Evolutionary conservation across 1,140 invertebrate species (phyloP), one percentile per base, ranked within the genome.

Genomic region (Saccostrea cuccullata): DNA sequence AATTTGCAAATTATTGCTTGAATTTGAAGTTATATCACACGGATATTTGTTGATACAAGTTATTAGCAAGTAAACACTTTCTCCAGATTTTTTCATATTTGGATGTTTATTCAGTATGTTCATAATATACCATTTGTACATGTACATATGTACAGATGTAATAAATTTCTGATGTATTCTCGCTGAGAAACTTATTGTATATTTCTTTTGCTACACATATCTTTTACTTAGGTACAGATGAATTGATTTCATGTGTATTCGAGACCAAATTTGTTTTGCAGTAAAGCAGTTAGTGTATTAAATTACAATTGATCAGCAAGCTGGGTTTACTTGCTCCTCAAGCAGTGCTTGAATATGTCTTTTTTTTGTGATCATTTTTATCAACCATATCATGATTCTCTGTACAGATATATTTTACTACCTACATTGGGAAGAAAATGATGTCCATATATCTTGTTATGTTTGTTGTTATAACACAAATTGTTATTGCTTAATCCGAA

Each of bases 401-500:
- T 26, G 70, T 77, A 77, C 12, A 77, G 30, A 77, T 77, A 77
- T 77, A 77, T 77, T 77, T 77, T 77, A 30, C 70, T 77, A 77
- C 70, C 26, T 30, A 15, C 26, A 30, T 30, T 26, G 2, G 6
- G 13, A 11, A 30, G 3, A 77, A 30, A 11, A 77, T 77, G n/a
- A 20, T 77, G 70, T 77, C 30, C 70, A 77, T 6, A 77, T 77
- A 77, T 77, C 26, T 77, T 77, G 70, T 77, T 77, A 77, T 77
- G 11, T 77, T 77, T 77, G 70, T 73, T 73, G n/a, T 73, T 73
- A 20, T 73, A 23, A 73, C 26, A 26, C 67, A 73, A 73, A 23
- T 73, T 73, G 67, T 77, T 77, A 77, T 77, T 15, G 23, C 70
- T 77, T 77, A 77, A 77, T 77, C 70, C 70, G n/a, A 77, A 77